Base-by-base conservation (phyloP, 2,888 invertebrate genomes). In the Gisinianus flammeolus region DNA sequence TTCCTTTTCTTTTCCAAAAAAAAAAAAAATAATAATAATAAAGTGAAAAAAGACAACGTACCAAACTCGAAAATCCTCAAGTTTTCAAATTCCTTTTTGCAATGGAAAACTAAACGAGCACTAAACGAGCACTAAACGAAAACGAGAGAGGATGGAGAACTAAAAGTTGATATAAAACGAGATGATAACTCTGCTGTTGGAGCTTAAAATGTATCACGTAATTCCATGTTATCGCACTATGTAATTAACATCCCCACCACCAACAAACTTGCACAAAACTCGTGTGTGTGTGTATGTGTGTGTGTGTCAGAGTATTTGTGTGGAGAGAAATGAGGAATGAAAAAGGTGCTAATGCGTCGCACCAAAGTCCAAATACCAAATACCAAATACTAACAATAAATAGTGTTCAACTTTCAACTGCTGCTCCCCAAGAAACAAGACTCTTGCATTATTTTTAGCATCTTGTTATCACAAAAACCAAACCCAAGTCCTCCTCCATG, bases 321-420 rank as follows among this genome's bases (percentile, higher is more conserved):
- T 8, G 16, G 66, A 69, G 22, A 22, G 26, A 69, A 44, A 24
- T 35, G 22, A 44, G 19, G 22, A 33, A 22, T 44, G 26, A 67
- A 67, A n/a, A 67, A 70, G 70, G 70, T 70, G 70, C 54, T 70
- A 70, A 70, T 70, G 70, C 54, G 70, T 70, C 70, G 54, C 26
- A 19, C 66, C 12, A 66, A 5, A 35, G n/a, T n/a, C n/a, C n/a
- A n/a, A n/a, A n/a, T n/a, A n/a, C n/a, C 12, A 35, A 8, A 12
- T 35, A 35, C 12, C 5, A 35, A 8, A 12, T 35, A 26, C 31
- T 30, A n/a, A 66, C 66, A 66, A 66, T 31, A 24, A 2, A 4
- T 26, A 22, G 5, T 64, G 16, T 64, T 26, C 26, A 6, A 62
- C 24, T 62, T 10, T 62, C 22, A 26, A 12, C 30, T 10, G 19